These are phyloP conservation scores for human (Homo sapiens) DNA, from an alignment of 2,113 vertebrate genomes.

Conservation along the genomic window GRCh38 chr14:48433501-48434000, in stretches of 20 bases:
- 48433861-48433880: background rate
- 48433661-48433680: background rate
- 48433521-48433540: background rate
- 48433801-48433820: background rate
- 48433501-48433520: background rate
- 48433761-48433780: background rate
- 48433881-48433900: background rate
- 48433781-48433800: background rate
- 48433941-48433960: background rate
- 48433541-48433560: background rate
- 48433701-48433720: background rate
- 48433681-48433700: background rate
- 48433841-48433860: background rate
- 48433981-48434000: background rate
- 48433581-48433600: background rate
- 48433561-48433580: too few relatives aligned
- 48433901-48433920: background rate
- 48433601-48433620: background rate
- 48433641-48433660: background rate
- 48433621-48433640: background rate
- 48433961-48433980: background rate
- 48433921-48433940: background rate
- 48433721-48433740: background rate
- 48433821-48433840: background rate
- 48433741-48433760: background rate